phyloP scores from a whole-genome alignment of 2,888 invertebrate species.

The Drosophila yooni region DNA sequence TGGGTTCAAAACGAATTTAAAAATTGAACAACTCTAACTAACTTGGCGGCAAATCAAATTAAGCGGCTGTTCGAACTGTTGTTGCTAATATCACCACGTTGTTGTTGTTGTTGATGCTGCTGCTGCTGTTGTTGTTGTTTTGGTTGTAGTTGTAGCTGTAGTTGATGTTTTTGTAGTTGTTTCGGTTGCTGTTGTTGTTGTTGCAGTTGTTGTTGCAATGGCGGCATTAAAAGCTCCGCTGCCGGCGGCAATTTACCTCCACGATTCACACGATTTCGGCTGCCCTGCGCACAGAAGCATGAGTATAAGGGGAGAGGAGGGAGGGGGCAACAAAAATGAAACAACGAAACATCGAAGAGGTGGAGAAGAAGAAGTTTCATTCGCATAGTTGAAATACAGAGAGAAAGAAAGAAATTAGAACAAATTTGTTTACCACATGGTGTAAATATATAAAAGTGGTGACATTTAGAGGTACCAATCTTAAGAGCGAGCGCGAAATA shows the following conservation, averaged over 20 bases:
- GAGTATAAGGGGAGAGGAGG: slow-evolving; percentile 17
- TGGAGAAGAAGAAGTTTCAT: slow-evolving; percentile 19
- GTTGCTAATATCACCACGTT: slow-evolving; percentile 18
- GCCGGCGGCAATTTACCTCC: slow-evolving; percentile 67
- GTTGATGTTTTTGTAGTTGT: slow-evolving; percentile 40
- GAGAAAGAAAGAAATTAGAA: slow-evolving; percentile 60
- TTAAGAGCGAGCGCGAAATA: not conserved
- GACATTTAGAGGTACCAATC: not conserved
- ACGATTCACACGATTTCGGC: slow-evolving; percentile 66
- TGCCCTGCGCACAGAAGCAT: slow-evolving; percentile 58
- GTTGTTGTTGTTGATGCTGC: slow-evolving; percentile 38
- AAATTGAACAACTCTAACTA: slow-evolving; percentile 78
- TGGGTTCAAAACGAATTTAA: slow-evolving; percentile 48
- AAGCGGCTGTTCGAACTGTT: slow-evolving; percentile 83
- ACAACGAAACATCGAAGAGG: slow-evolving; percentile 50
- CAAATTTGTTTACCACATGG: slow-evolving; percentile 52
- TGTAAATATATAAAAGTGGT: slow-evolving; percentile 14
- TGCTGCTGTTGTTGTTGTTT: slow-evolving; percentile 46
- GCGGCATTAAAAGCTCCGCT: slow-evolving; percentile 49
- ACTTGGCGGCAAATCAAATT: slow-evolving; percentile 84
- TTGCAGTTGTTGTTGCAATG: slow-evolving; percentile 47
- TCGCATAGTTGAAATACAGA: slow-evolving; percentile 51
- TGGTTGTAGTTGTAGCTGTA: slow-evolving; percentile 48
- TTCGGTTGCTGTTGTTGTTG: slow-evolving; percentile 38
- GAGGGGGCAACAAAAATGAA: slow-evolving; percentile 46